Base-by-base conservation (phyloP, 1,140 invertebrate species). In the Drosophila micromelanica region DNA sequence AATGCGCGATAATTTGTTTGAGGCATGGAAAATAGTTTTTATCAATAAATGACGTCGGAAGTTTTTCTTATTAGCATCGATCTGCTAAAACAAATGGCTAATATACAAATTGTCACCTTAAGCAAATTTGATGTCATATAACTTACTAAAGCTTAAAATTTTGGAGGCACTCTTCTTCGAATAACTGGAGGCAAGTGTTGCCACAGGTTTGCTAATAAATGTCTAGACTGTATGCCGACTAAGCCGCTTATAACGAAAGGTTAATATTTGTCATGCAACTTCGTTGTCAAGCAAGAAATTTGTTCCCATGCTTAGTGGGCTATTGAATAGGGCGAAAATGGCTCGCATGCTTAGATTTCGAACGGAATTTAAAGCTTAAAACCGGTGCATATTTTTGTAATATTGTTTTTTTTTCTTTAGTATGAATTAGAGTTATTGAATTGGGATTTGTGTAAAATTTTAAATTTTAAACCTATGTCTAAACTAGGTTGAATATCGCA, bases 61-160 rank as follows among this genome's bases (percentile, higher is more conserved):
- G 67, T 63, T 86, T 89, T 89, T 76, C 61, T 60, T 61, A 76
- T 86, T 86, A 86, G 71, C 84, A 15, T 59, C n/a, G n/a, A 61
- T 38, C 57, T 82, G 82, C 79, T 86, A 86, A 86, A 68, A 63
- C 48, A 48, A 55, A 59, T 54, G 52, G 27, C 46, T 78, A 54
- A 74, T 45, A 46, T 46, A 72, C 13, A 70, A 75, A 40, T 60
- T 48, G 60, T 61, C 42, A 55, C 46, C 54, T 52, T 12, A 55
- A 54, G 17, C 46, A 60, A 45, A 60, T 35, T 38, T 20, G 15
- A n/a, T 68, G 27, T 48, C 49, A 48, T 60, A 42, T 73, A 69
- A 73, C 64, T 11, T 40, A 72, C 37, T 27, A 5, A 54, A 57
- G 17, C 32, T 4, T 2, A 5, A 65, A 61, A 60, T 62, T 73